Conservation (phyloP, 37 sponge, comb jelly and placozoan genomes). For the Chondrilla cf. caribensis region DNA sequence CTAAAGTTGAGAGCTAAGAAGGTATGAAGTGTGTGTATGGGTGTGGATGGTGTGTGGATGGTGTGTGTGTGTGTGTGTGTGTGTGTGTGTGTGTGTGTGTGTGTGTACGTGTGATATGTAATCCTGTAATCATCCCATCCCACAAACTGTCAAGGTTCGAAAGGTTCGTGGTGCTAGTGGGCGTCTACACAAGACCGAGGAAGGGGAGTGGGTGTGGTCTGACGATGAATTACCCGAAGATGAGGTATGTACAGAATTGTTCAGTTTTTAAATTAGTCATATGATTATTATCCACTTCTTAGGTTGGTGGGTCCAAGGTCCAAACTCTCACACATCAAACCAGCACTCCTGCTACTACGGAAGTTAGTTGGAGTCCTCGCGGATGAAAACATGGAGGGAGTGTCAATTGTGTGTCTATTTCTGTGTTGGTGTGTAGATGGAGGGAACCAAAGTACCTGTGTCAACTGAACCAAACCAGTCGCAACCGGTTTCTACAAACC, state of each 20-base stretch:
- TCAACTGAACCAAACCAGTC: too few species aligned
- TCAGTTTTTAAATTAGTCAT: neutral
- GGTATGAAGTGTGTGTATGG: constrained; percentile 21
- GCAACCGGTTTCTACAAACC: too few species aligned
- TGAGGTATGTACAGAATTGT: constrained; percentile 24
- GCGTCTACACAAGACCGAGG: constrained; percentile 75
- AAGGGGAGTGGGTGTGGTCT: constrained; percentile 97
- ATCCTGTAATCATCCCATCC: neutral
- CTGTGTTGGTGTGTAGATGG: too few species aligned
- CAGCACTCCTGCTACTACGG: too few species aligned
- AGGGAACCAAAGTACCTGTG: too few species aligned
- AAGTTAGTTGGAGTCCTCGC: too few species aligned
- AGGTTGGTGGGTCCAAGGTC: too few species aligned
- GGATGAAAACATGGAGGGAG: too few species aligned
- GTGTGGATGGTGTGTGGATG: neutral
- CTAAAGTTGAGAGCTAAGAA: constrained; percentile 59
- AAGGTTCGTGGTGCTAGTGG: constrained; percentile 86
- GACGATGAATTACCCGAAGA: constrained; percentile 81
- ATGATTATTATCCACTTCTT: neutral
- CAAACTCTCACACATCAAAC: too few species aligned
- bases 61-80: constrained; percentile 1
- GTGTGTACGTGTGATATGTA: neutral
- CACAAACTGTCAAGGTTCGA: neutral
- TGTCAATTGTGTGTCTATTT: too few species aligned
- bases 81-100: neutral